phyloP scores from a whole-genome alignment of 2,888 invertebrate genomes.

The Dynastes tityus region DNA sequence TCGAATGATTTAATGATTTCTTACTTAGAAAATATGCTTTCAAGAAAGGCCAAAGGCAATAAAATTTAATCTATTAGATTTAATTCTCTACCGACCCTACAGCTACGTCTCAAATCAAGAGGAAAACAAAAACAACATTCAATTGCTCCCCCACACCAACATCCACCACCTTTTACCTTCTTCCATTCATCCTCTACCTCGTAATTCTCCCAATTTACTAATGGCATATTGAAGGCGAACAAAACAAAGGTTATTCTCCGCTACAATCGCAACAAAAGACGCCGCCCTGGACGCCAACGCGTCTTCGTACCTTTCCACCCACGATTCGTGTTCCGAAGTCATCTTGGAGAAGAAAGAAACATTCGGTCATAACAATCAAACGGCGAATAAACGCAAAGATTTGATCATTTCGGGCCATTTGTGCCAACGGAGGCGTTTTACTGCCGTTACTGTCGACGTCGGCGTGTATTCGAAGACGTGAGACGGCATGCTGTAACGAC shows the following conservation, averaged over 20 bases:
- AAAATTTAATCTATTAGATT: no score
- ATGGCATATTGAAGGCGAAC: conserved; percentile 38
- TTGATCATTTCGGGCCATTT: conserved; percentile 68
- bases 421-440: conserved; percentile 66
- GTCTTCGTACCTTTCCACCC: background rate
- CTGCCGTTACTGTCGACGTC: conserved; percentile 47
- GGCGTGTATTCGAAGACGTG: background rate
- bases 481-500: conserved; percentile 30
- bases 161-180: no score
- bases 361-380: conserved; percentile 65
- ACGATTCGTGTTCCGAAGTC: background rate
- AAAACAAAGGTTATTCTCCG: conserved; percentile 55
- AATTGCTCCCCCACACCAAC: no score
- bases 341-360: conserved; percentile 58
- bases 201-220: conserved; percentile 47
- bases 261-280: background rate
- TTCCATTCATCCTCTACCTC: background rate
- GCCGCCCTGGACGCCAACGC: background rate
- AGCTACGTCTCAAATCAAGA: no score
- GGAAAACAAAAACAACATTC: no score
- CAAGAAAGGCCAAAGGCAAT: no score
- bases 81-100: no score
- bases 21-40: no score
- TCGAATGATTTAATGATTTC: no score
- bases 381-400: conserved; percentile 67